Percentiles rank a stretch among this genome's conserved stretches.
Conservation (phyloP, 2,888 invertebrate species). For the Nipponacmea schrenckii region DNA sequence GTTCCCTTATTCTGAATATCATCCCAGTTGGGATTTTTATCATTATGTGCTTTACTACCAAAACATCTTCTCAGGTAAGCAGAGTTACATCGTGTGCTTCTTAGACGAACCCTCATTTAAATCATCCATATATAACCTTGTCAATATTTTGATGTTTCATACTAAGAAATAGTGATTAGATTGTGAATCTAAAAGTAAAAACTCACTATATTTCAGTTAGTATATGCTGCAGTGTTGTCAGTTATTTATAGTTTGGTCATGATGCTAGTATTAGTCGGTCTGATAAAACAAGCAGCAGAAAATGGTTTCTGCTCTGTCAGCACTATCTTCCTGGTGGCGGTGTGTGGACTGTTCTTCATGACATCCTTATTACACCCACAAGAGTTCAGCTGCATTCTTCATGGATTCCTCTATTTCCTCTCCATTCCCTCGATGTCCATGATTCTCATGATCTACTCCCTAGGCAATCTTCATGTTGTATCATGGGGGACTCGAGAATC, state of each 20-base stretch:
- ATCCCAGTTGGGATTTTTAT: slow-evolving; percentile 56
- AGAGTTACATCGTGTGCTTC: background rate
- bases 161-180: too few relatives aligned
- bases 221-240: slow-evolving; percentile 93
- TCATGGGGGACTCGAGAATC: slow-evolving; percentile 93
- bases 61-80: slow-evolving; percentile 75
- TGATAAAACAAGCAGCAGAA: slow-evolving; percentile 93
- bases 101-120: too few relatives aligned
- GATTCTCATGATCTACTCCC: slow-evolving; percentile 87
- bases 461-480: slow-evolving; percentile 92
- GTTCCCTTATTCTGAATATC: slow-evolving; percentile 70
- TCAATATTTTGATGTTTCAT: too few relatives aligned
- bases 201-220: slow-evolving; percentile 73
- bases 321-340: slow-evolving; percentile 94
- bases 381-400: slow-evolving; percentile 73
- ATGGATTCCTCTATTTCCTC: slow-evolving; percentile 82
- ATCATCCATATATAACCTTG: too few relatives aligned
- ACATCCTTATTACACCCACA: slow-evolving; percentile 97
- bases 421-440: slow-evolving; percentile 96
- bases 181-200: too few relatives aligned
- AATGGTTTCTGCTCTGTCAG: slow-evolving; percentile 92
- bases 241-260: slow-evolving; percentile 95
- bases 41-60: slow-evolving; percentile 51
- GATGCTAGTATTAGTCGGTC: slow-evolving; percentile 99
- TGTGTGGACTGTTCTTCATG: slow-evolving; percentile 90